These are phyloP conservation scores for Diprion similis DNA, from an alignment of 1,140 invertebrate genomes.

Conservation along the genomic window DNA sequence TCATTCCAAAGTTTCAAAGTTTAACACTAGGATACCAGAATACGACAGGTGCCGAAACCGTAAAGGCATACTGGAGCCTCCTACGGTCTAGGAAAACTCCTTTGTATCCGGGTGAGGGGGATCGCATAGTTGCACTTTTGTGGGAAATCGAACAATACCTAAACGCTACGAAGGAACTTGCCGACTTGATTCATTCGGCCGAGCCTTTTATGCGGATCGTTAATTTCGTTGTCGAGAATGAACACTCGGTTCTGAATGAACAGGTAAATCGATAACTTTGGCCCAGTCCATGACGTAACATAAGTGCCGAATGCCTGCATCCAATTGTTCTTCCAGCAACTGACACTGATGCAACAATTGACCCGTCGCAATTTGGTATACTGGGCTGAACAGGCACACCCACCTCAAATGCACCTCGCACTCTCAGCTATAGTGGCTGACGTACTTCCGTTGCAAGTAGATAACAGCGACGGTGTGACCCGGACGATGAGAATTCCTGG, in stretches of 20 bases:
- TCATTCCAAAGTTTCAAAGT: slow-evolving; percentile 64
- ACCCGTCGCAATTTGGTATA: slow-evolving; percentile 44
- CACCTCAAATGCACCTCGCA: slow-evolving; percentile 36
- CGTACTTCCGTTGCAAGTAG: slow-evolving; percentile 42
- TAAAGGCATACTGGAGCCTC: slow-evolving; percentile 60
- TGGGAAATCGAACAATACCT: slow-evolving; percentile 62
- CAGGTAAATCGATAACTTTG: slow-evolving; percentile 50
- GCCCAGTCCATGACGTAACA: background rate
- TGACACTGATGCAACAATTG: slow-evolving; percentile 48
- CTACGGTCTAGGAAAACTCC: slow-evolving; percentile 56
- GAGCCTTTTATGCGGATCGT: slow-evolving; percentile 60
- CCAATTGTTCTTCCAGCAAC: slow-evolving; percentile 42
- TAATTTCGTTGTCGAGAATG: slow-evolving; percentile 58
- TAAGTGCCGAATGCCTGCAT: background rate
- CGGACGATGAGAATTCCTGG: slow-evolving; percentile 48
- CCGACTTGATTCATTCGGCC: slow-evolving; percentile 50
- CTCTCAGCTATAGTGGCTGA: slow-evolving; percentile 47
- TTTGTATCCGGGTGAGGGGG: slow-evolving; percentile 66
- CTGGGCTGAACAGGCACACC: slow-evolving; percentile 39
- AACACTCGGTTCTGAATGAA: slow-evolving; percentile 60
- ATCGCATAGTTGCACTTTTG: slow-evolving; percentile 60
- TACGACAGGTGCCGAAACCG: slow-evolving; percentile 62
- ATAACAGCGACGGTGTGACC: slow-evolving; percentile 37
- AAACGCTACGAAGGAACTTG: slow-evolving; percentile 44
- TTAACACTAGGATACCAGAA: slow-evolving; percentile 73